Evolutionary conservation across 2,113 vertebrate genomes (phyloP), one percentile per base, ranked within the genome.

Genomic region (Todiramphus chloris): DNA sequence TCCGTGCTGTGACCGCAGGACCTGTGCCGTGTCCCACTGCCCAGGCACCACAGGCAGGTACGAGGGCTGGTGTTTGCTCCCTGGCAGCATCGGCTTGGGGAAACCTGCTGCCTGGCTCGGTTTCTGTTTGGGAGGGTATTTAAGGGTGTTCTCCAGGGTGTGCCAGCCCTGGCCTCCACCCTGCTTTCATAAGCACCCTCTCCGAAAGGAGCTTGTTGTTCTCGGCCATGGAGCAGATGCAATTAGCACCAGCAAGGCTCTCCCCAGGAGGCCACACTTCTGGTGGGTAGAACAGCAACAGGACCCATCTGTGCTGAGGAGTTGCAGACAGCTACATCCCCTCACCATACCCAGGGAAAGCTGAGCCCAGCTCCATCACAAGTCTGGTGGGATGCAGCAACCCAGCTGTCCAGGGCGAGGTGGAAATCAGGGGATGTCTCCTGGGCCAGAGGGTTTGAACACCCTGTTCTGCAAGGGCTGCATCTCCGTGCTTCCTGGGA

Each of bases 41-140:
- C 21, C 46, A 3, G 19, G 14, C 31, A 30, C 41, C 33, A 17
- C 0, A 0, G 35, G 63, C 66, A 69, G 75, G 43, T 13, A 7
- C 2, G 2, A 16, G 39, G 37, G 64, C 14, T 0, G 0, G 39
- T 50, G 59, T 93, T 93, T 77, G 75, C 82, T 73, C 0, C 1
- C 60, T 53, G 91, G 83, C 68, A 87, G 89, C 56, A 12, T 30
- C 0, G 0, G 73, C 46, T 21, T 1, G 0, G 83, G 89, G 89
- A 93, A 85, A 91, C 79, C 72, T 82, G 59, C 50, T 1, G 19
- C 74, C 43, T 85, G 84, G 18, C 69, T 83, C 23, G 30, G 97
- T 97, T 97, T 97, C 97, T 97, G 95, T 97, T 96, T 96, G 81
- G 83, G 80, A 96, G 89, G 92, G 74, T 80, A 93, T 91, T 95